These are phyloP conservation scores for Ctena decussata DNA, from an alignment of 2,888 invertebrate species.

Conservation along the genomic window DNA sequence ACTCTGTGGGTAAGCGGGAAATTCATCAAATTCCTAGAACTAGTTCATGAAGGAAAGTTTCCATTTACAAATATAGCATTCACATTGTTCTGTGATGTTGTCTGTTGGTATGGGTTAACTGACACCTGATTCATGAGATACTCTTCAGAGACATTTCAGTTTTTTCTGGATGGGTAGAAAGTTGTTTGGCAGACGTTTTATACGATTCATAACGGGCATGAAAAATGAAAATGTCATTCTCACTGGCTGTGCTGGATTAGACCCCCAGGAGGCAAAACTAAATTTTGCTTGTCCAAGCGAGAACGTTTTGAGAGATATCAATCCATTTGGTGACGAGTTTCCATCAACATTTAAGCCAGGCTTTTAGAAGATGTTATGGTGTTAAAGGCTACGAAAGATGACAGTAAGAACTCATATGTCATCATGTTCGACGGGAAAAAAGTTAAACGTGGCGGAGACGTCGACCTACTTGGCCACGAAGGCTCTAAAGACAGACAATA, in stretches of 20 bases:
- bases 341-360: background rate
- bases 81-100: background rate
- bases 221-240: constrained; percentile 26
- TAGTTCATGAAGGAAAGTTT: background rate
- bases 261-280: constrained; percentile 7
- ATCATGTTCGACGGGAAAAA: constrained; percentile 27
- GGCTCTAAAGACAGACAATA: constrained; percentile 5
- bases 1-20: no score
- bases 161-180: constrained; percentile 16
- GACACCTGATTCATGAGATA: constrained; percentile 29
- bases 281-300: constrained; percentile 35
- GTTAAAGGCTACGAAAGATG: constrained; percentile 1
- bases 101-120: background rate
- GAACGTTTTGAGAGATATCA: background rate
- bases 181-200: constrained; percentile 27
- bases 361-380: constrained; percentile 18
- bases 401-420: constrained; percentile 2
- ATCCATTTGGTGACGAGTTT: constrained; percentile 14
- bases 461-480: constrained; percentile 24
- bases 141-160: background rate
- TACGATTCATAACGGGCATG: constrained; percentile 25
- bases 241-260: background rate
- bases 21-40: background rate
- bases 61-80: constrained; percentile 8
- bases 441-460: constrained; percentile 23